Conservation (phyloP, 2,888 invertebrate species). For the Rotaria socialis region DNA sequence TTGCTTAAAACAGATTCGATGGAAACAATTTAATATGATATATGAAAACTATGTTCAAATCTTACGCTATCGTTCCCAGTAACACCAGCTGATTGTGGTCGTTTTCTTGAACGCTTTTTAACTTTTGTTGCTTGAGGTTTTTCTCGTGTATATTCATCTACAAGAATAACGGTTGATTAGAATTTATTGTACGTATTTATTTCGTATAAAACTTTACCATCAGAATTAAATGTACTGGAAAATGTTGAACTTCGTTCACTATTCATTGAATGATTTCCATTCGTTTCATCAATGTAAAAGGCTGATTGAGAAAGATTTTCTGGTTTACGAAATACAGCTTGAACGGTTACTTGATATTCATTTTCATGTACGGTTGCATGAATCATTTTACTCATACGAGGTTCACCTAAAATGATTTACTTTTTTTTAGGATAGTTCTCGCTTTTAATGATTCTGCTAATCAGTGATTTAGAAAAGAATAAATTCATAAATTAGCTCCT, state of each 20-base stretch:
- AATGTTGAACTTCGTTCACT: conserved; percentile 35
- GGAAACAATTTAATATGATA: too few relatives aligned
- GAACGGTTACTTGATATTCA: conserved; percentile 11
- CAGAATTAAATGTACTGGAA: conserved; percentile 26
- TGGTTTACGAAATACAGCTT: conserved; percentile 37
- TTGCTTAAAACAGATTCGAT: not conserved
- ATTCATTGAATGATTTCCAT: not conserved
- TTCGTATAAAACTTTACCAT: not conserved
- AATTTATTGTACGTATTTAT: too few relatives aligned
- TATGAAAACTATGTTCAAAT: too few relatives aligned
- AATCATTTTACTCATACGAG: conserved; percentile 24
- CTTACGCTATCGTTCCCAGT: conserved; percentile 3
- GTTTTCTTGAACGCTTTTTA: not conserved
- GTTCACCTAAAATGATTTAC: not conserved
- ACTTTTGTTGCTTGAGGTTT: not conserved
- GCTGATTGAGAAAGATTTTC: not conserved
- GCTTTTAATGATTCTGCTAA: too few relatives aligned
- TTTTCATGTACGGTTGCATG: conserved; percentile 25
- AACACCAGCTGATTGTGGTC: not conserved
- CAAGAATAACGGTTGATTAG: not conserved
- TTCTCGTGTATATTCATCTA: conserved; percentile 2
- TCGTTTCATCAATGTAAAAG: not conserved
- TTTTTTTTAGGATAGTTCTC: too few relatives aligned
- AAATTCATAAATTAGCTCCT: too few relatives aligned
- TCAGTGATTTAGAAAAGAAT: too few relatives aligned